Evolutionary conservation across 2,797 vertebrate species (phyloP).

Genomic region (Rhincodon typus): DNA sequence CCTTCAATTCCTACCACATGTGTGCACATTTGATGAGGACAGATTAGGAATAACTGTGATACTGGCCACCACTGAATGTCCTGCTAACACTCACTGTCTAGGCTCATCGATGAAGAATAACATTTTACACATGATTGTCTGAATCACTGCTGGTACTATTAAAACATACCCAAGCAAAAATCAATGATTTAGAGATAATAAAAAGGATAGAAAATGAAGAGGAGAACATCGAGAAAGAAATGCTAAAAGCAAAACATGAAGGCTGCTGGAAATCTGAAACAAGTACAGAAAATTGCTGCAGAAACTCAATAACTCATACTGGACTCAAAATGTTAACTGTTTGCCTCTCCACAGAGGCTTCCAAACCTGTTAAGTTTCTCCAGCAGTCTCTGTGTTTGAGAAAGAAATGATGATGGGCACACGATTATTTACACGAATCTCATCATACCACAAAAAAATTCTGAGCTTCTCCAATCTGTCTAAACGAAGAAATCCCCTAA

Average conservation of each 20-base stretch:
- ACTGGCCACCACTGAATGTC: background rate
- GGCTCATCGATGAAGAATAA: background rate
- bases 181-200: background rate
- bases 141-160: background rate
- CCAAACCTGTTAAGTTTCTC: no score
- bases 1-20: background rate
- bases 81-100: background rate
- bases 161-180: background rate
- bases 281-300: no score
- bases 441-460: background rate
- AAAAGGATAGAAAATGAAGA: background rate
- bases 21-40: background rate
- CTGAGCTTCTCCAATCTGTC: background rate
- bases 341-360: no score
- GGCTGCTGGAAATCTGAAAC: no score
- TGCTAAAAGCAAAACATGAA: no score
- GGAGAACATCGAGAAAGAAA: background rate
- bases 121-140: background rate
- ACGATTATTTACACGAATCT: no score
- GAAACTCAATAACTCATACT: no score
- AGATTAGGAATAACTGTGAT: background rate
- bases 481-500: background rate
- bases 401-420: no score
- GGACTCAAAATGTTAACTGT: no score
- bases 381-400: no score